phyloP scores from a whole-genome alignment of 2,797 vertebrate genomes.

The Rhinichthys osculus region DNA sequence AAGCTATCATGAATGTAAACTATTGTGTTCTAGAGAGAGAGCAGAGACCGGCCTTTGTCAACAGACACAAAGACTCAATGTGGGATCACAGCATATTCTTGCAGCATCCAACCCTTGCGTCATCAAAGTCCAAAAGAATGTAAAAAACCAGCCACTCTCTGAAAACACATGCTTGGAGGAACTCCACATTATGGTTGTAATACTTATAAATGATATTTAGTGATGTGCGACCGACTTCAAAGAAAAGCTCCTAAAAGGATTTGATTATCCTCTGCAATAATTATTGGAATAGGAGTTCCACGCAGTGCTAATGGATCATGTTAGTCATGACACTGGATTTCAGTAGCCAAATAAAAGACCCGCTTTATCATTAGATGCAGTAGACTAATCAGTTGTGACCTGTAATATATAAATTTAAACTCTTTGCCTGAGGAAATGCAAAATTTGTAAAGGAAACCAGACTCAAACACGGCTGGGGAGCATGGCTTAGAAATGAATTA shows the following conservation, averaged over 20 bases:
- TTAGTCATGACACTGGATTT: constrained; percentile 14
- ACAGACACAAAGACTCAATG: constrained; percentile 16
- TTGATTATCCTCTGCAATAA: not conserved
- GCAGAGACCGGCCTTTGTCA: constrained; percentile 16
- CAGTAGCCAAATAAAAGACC: constrained; percentile 1
- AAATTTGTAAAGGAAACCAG: not conserved
- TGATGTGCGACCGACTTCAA: not conserved
- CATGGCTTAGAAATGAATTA: constrained; percentile 8
- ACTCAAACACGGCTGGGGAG: not conserved
- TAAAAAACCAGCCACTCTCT: not conserved
- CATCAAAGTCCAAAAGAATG: not conserved
- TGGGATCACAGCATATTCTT: not conserved
- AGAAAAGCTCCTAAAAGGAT: constrained; percentile 18
- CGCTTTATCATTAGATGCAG: constrained; percentile 25
- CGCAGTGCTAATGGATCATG: not conserved
- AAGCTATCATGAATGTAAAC: constrained; percentile 39
- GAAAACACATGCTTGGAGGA: not conserved
- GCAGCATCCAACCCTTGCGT: constrained; percentile 3
- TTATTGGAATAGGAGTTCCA: constrained; percentile 12
- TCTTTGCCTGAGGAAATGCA: not conserved
- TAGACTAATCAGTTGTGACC: not conserved
- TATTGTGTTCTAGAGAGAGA: constrained; percentile 31
- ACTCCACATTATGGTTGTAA: not conserved
- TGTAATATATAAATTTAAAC: not conserved
- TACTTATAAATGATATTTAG: not conserved